phyloP scores from a whole-genome alignment of 1,140 invertebrate species.

The Subanguina moxae region DNA sequence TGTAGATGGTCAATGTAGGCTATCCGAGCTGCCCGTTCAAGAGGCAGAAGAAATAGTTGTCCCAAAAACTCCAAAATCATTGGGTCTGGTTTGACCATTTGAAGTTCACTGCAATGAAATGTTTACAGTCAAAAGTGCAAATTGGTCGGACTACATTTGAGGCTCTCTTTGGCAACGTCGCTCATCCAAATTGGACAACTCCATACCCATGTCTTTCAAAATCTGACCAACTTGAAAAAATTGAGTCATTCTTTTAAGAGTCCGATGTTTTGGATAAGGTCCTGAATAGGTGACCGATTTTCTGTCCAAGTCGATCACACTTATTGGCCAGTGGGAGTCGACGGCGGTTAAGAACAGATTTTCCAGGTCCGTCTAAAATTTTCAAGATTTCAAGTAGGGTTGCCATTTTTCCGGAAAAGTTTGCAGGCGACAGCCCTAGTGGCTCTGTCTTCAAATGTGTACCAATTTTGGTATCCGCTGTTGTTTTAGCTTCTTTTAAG shows the following conservation, averaged over 20 bases:
- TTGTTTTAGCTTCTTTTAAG: too few species aligned
- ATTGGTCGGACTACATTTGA: constrained; percentile 6
- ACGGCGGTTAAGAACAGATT: constrained; percentile 19
- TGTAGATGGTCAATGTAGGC: constrained; percentile 30
- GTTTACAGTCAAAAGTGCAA: not conserved
- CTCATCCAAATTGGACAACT: constrained; percentile 11
- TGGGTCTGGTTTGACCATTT: constrained; percentile 17
- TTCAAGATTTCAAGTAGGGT: too few species aligned
- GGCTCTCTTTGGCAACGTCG: not conserved
- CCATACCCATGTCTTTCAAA: constrained; percentile 7
- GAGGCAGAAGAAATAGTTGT: constrained; percentile 19
- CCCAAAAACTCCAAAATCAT: constrained; percentile 13
- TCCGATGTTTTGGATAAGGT: constrained; percentile 21
- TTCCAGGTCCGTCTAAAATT: constrained; percentile 20
- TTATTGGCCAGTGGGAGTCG: constrained; percentile 27
- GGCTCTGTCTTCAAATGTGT: too few species aligned
- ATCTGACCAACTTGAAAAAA: constrained; percentile 28
- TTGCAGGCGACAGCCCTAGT: too few species aligned
- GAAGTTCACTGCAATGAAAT: constrained; percentile 11
- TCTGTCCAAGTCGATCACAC: constrained; percentile 29
- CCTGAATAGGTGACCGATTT: constrained; percentile 30
- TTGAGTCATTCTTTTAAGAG: constrained; percentile 19
- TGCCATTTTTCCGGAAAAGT: constrained; percentile 10
- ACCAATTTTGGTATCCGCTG: too few species aligned
- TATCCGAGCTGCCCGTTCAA: constrained; percentile 26